Base-by-base conservation (phyloP, 2,797 vertebrate genomes). In the Hemibagrus guttatus region DNA sequence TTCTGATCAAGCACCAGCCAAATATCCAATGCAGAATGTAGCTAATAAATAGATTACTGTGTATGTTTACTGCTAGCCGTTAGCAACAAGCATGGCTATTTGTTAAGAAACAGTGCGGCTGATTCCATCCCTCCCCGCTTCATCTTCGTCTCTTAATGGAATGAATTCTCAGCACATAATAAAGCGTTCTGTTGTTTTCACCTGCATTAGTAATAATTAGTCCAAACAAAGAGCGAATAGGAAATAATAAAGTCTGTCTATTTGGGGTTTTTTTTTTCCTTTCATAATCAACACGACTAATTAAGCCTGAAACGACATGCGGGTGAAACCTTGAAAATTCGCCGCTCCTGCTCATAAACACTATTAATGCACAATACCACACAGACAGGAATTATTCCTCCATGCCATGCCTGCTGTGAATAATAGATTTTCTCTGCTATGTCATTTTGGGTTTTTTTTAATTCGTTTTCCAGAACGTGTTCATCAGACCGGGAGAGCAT, bases 361-460 rank as follows among this genome's bases (percentile, higher is more conserved):
- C 94, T 95, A 94, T 95, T 95, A 95, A 93, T 94, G 91, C 91
- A 90, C 91, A 93, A 93, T 94, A 92, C 95, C 94, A 93, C 94
- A 93, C 92, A 92, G 95, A 94, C 94, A 93, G 91, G 91, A 94
- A 92, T 83, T 92, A 93, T 93, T 94, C 94, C 95, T 94, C 93
- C 91, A 91, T 92, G 88, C 89, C 92, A 88, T 93, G 94, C 92
- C 87, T 90, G 93, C 91, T 92, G 94, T 95, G 93, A 96, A 95
- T 96, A 95, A 95, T 96, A 95, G 91, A 95, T 95, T 94, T 92
- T 94, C 95, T 88, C 79, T 72, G 52, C 94, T 91, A 92, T 91
- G 89, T 91, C 91, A 90, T 90, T 81, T 46, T 42, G 1, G 46
- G 7, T n/a, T 81, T 28, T 39, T 35, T 54, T 54, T 75, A 8